These are phyloP conservation scores for Onthophagus sagittarius DNA, from an alignment of 2,888 invertebrate species.

Conservation along the genomic window DNA sequence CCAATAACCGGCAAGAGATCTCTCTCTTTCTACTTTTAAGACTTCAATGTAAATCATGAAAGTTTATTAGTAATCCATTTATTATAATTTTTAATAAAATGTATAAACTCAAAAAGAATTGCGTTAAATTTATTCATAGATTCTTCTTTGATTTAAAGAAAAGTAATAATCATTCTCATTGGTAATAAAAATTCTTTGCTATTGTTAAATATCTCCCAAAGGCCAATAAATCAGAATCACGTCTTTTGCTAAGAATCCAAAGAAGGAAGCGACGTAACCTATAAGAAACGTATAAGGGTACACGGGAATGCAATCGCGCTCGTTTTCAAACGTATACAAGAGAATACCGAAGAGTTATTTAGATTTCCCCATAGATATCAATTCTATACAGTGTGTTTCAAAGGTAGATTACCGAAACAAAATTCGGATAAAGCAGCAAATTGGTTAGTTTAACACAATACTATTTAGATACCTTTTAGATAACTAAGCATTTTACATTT, in stretches of 20 bases:
- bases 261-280: neutral
- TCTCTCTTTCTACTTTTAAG: neutral
- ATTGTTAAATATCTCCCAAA: neutral
- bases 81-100: no score
- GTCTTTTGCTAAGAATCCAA: neutral
- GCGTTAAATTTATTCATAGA: no score
- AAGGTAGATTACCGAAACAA: neutral
- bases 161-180: neutral
- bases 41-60: no score
- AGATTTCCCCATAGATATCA: neutral
- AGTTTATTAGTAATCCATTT: no score
- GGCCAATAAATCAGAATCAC: neutral
- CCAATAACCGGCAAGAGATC: neutral
- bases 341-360: neutral
- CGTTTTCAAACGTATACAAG: neutral
- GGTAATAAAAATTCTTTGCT: neutral
- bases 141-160: no score
- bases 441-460: no score
- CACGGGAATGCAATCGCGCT: neutral
- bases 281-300: neutral
- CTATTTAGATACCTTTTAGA: no score
- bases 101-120: no score
- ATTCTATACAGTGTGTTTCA: neutral
- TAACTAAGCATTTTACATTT: no score
- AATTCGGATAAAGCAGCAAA: neutral